These are phyloP conservation scores for Drosophila prosaltans DNA, from an alignment of 1,140 invertebrate genomes.

Conservation along the genomic window DNA sequence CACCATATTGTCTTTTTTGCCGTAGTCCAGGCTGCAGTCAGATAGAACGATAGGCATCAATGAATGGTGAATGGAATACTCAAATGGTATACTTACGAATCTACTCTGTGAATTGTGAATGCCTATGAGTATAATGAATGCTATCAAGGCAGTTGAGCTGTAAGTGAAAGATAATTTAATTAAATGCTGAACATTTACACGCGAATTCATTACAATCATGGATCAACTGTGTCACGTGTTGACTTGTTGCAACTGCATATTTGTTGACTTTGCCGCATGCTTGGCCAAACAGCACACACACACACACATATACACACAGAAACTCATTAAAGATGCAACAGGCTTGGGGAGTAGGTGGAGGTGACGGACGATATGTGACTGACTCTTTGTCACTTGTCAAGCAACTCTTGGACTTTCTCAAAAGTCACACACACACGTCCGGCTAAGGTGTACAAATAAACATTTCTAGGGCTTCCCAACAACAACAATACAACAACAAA, in stretches of 20 bases:
- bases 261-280: constrained; percentile 68
- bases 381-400: constrained; percentile 17
- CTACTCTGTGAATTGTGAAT: constrained; percentile 70
- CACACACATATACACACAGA: constrained; percentile 37
- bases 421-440: constrained; percentile 40
- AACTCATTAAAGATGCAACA: constrained; percentile 60
- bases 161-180: constrained; percentile 54
- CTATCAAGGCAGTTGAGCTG: constrained; percentile 82
- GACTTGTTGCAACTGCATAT: constrained; percentile 70
- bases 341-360: constrained; percentile 9
- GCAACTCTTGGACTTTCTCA: constrained; percentile 57
- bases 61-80: neutral
- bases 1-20: constrained; percentile 89
- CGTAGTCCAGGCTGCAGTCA: constrained; percentile 84
- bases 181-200: constrained; percentile 27
- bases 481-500: constrained; percentile 22
- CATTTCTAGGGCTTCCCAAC: constrained; percentile 69
- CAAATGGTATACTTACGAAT: constrained; percentile 73
- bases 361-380: constrained; percentile 5
- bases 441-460: constrained; percentile 70
- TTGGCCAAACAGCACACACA: constrained; percentile 49
- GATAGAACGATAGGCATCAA: neutral
- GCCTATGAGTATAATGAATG: constrained; percentile 72
- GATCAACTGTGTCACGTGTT: constrained; percentile 63
- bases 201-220: too few species aligned